Percentiles rank a stretch among this genome's conserved stretches.
These are phyloP conservation scores for Oncopeltus fasciatus DNA, from an alignment of 1,140 invertebrate genomes.

Conservation along the genomic window DNA sequence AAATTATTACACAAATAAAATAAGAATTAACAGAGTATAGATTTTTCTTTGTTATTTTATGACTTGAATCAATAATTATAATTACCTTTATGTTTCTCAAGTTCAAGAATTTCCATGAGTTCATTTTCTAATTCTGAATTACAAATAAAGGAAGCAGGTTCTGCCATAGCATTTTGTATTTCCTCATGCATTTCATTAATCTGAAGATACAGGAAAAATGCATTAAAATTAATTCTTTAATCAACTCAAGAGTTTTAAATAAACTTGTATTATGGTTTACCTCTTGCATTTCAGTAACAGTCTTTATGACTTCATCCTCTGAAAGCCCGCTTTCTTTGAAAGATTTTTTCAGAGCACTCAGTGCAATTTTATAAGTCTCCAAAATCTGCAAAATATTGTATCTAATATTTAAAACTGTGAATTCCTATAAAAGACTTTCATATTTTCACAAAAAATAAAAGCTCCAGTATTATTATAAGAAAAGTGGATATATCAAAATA, in stretches of 20 bases:
- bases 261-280: constrained; percentile 22
- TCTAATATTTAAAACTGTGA: no score
- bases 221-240: background rate
- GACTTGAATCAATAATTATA: no score
- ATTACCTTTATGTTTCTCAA: background rate
- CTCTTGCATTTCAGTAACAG: constrained; percentile 35
- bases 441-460: no score
- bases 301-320: constrained; percentile 35
- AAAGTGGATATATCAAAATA: no score
- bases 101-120: constrained; percentile 26
- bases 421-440: no score
- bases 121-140: constrained; percentile 33
- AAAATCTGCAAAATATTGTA: constrained; percentile 27
- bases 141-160: constrained; percentile 25
- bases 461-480: no score
- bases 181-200: constrained; percentile 31
- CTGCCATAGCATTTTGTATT: constrained; percentile 28
- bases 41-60: no score
- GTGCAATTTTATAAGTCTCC: constrained; percentile 37
- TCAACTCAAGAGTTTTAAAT: background rate
- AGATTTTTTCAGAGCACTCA: constrained; percentile 34
- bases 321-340: constrained; percentile 34
- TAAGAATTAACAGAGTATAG: no score
- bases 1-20: no score
- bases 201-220: constrained; percentile 23